Evolutionary conservation across 2,113 vertebrate genomes (phyloP), one percentile per base, ranked within the genome.

Genomic region (Malurus alboscapulatus): DNA sequence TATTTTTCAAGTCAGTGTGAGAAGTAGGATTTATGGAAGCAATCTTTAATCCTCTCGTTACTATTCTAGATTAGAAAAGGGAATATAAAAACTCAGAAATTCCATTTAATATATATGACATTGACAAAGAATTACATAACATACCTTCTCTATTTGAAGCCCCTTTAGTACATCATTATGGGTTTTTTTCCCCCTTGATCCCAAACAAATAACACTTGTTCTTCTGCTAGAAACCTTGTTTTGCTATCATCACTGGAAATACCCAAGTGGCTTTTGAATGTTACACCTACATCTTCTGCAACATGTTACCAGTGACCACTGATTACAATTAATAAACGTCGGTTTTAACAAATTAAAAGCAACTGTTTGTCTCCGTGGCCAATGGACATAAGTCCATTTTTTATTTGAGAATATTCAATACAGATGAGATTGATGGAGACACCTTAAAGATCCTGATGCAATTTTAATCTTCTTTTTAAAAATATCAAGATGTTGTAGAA

Each of bases 11-110:
- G 72, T 71, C 71, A 71, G 6, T 63, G 47, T 86, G 71, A 77
- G 63, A 77, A 95, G 48, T 30, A 83, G 75, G 74, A 90, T 91
- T 95, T 94, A 71, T 74, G 68, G 84, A 86, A 91, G 61, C 67
- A 88, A 76, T 82, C 93, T 91, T 91, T 96, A 94, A 95, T 96
- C 63, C 75, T 83, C 72, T 86, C 22, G 18, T 89, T 83, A 48
- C 51, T 85, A 84, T 86, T 84, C 54, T 82, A 77, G 69, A 90
- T 91, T 69, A 86, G 38, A 92, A 92, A 96, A 79, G 42, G 17
- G 24, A 71, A 27, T 47, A 75, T 90, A 86, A 94, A 88, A 91
- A 2, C 47, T 62, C 63, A 57, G n/a, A 79, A 77, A 93, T 71
- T 91, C 42, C 26, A 45, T 77, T 94, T 92, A 87, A 62, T 71